Evolutionary conservation across 2,888 invertebrate species (phyloP).

Genomic region (Anoplius nigerrimus): DNA sequence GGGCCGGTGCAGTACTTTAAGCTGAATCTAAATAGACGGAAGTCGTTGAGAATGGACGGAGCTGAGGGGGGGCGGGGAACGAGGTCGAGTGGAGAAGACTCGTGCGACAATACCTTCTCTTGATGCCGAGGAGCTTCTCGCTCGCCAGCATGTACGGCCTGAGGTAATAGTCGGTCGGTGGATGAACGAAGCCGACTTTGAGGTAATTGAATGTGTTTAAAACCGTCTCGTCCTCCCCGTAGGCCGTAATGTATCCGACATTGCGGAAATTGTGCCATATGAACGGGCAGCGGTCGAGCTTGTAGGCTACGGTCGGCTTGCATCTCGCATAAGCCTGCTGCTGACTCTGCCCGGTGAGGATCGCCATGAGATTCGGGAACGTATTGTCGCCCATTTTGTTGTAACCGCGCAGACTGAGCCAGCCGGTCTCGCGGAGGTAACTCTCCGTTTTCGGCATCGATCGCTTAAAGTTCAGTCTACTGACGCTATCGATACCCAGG

Average conservation of each 20-base stretch:
- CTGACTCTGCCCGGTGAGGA: constrained; percentile 82
- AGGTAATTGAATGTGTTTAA: constrained; percentile 87
- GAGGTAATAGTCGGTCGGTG: constrained; percentile 89
- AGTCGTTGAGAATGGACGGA: neutral
- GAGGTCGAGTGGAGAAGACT: neutral
- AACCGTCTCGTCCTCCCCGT: constrained; percentile 85
- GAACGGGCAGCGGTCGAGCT: constrained; percentile 83
- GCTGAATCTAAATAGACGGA: constrained; percentile 68
- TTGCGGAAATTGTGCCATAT: constrained; percentile 86
- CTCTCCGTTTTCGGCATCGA: constrained; percentile 85
- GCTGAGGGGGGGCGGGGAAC: constrained; percentile 54
- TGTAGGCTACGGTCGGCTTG: constrained; percentile 74
- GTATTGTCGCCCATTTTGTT: constrained; percentile 91
- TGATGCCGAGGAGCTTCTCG: constrained; percentile 76
- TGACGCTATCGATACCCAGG: constrained; percentile 91
- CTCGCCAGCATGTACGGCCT: constrained; percentile 84
- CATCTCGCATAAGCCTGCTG: constrained; percentile 76
- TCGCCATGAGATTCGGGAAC: constrained; percentile 91
- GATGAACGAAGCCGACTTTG: constrained; percentile 83
- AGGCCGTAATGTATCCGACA: constrained; percentile 86
- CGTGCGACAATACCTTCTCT: constrained; percentile 60
- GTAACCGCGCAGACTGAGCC: constrained; percentile 86
- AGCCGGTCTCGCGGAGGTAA: constrained; percentile 82
- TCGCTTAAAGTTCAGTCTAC: constrained; percentile 85
- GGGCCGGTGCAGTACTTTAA: constrained; percentile 80